Base-by-base conservation (phyloP, 2,797 vertebrate genomes). In the Alosa sapidissima region DNA sequence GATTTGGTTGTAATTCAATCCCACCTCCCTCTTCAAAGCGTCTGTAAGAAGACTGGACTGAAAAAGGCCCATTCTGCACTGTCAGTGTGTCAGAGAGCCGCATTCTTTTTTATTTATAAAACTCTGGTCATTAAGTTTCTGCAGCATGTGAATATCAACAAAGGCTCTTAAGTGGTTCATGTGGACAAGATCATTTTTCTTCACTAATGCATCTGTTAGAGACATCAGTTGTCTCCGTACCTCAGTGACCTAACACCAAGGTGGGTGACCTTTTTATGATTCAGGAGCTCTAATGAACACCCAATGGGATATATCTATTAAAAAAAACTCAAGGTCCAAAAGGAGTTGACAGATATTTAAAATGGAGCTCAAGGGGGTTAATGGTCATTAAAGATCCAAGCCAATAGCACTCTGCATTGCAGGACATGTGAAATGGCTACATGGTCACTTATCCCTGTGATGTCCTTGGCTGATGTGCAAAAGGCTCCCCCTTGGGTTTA, bases 401-500 rank as follows among this genome's bases (percentile, higher is more conserved):
- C 5, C 41, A 45, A 9, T 21, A 9, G 68, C 19, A 4, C 21
- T 36, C 68, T 72, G 54, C 54, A 55, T 19, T 68, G 28, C 65
- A 33, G 10, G 0, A 41, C 68, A 33, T 16, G 68, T 75, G 14
- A 78, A 78, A 78, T 78, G 72, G 72, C 72, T 14, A 14, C 36
- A 41, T 3, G 7, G 72, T 78, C 8, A 78, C 19, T 45, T 21
- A 78, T n/a, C 72, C 72, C 5, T 78, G 72, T 19, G 19, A 81
- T 68, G 89, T 88, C 90, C 89, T 92, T 90, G 84, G 81, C 68
- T 84, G 78, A 81, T 51, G 83, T 78, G 36, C 86, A 91, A 51
- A 88, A 83, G 81, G 24, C 58, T 84, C 86, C 89, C 81, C 24
- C 19, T 60, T 84, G 84, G 81, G 82, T 68, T 84, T 86, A 86